phyloP scores from a whole-genome alignment of 1,140 invertebrate species.

The Drosophila pandora region DNA sequence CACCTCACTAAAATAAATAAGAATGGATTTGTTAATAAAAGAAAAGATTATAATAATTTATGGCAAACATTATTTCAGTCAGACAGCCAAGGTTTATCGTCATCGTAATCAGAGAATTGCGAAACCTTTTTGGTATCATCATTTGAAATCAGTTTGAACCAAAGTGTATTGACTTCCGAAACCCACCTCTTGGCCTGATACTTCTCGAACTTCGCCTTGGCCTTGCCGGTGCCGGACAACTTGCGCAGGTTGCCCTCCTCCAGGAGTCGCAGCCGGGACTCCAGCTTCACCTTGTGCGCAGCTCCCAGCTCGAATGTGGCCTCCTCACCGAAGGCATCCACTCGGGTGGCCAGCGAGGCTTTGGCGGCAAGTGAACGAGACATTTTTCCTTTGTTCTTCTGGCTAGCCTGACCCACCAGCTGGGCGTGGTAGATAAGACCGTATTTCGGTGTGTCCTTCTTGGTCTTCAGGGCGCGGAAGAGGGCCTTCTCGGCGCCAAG shows the following conservation, averaged over 20 bases:
- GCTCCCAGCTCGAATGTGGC: conserved; percentile 91
- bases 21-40: conserved; percentile 12
- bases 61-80: conserved; percentile 47
- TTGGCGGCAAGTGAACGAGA: conserved; percentile 99
- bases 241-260: conserved; percentile 93
- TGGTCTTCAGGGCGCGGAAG: conserved; percentile 98
- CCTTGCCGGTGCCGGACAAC: conserved; percentile 94
- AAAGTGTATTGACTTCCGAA: background rate
- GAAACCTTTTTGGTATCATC: conserved; percentile 77
- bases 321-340: conserved; percentile 98
- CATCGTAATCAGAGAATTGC: conserved; percentile 63
- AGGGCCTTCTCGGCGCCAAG: conserved; percentile 99
- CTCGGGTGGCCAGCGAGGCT: conserved; percentile 94
- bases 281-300: conserved; percentile 94
- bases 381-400: conserved; percentile 96
- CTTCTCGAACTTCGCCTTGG: conserved; percentile 94
- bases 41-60: too few species aligned
- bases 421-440: conserved; percentile 99
- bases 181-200: conserved; percentile 91
- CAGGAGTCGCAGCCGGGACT: conserved; percentile 89
- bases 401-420: conserved; percentile 93
- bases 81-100: conserved; percentile 83
- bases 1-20: conserved; percentile 85
- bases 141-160: conserved; percentile 29
- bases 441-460: conserved; percentile 99